Conservation (phyloP, 2,113 vertebrate genomes). For the Channa argus region DNA sequence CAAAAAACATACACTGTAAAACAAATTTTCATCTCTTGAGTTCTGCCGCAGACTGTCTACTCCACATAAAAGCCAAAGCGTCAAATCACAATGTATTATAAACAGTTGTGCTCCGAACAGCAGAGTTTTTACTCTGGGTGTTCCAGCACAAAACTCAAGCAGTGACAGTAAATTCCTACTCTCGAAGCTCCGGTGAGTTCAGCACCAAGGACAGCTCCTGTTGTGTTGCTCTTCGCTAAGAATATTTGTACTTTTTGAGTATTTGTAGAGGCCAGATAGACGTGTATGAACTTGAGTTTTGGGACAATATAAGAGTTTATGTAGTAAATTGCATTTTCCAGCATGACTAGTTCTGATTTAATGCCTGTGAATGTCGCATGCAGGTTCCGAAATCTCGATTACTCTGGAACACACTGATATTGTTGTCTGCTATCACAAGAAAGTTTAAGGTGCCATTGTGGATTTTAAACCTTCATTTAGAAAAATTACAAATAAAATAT, state of each 20-base stretch:
- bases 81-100: constrained; percentile 35
- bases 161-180: constrained; percentile 39
- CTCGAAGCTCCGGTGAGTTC: constrained; percentile 49
- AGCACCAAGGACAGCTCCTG: constrained; percentile 69
- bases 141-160: constrained; percentile 29
- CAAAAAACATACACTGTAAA: constrained; percentile 6
- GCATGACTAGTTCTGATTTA: constrained; percentile 56
- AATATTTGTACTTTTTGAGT: constrained; percentile 48
- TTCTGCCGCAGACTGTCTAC: constrained; percentile 40
- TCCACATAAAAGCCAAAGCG: constrained; percentile 36
- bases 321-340: constrained; percentile 62
- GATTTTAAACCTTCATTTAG: constrained; percentile 23
- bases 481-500: too few relatives aligned
- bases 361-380: constrained; percentile 54
- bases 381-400: neutral
- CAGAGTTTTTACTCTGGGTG: constrained; percentile 34
- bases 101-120: constrained; percentile 32
- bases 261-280: constrained; percentile 59
- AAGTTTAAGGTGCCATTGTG: constrained; percentile 21
- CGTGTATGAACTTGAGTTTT: constrained; percentile 48
- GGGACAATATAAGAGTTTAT: constrained; percentile 60
- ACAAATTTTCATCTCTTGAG: constrained; percentile 30
- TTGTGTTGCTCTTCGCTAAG: constrained; percentile 23
- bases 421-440: constrained; percentile 34
- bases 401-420: constrained; percentile 24